Conservation (phyloP, 2,113 vertebrate genomes). For the Brachypodius melanocephalos region DNA sequence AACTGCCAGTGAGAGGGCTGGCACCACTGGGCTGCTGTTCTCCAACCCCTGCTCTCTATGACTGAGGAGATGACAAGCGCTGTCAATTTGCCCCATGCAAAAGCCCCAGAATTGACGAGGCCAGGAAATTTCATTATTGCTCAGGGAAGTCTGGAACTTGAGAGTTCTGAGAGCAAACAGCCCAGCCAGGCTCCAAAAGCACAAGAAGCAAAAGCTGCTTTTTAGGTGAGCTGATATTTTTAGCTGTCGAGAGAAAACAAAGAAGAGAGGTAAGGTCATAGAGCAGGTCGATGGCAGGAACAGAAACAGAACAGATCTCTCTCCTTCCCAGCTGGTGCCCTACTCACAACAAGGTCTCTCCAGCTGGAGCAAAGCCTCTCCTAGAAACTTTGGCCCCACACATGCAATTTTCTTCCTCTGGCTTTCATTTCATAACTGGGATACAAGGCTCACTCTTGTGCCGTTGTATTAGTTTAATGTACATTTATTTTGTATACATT, state of each 20-base stretch:
- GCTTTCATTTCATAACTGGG: background rate
- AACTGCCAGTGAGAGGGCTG: background rate
- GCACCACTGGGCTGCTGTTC: background rate
- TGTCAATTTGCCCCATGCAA: background rate
- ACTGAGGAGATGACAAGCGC: background rate
- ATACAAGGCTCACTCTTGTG: background rate
- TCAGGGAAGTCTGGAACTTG: background rate
- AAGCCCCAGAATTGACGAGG: background rate
- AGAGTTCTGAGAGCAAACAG: background rate
- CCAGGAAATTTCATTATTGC: background rate
- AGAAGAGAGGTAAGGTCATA: background rate
- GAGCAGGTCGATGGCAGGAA: conserved; percentile 18
- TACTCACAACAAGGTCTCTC: conserved; percentile 1
- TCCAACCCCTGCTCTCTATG: background rate
- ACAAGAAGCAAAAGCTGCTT: background rate
- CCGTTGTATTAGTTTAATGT: background rate
- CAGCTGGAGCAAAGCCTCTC: conserved; percentile 1
- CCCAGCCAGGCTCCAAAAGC: background rate
- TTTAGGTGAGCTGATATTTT: conserved; percentile 36
- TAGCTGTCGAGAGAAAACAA: background rate
- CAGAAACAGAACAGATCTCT: conserved; percentile 6
- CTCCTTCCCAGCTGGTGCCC: conserved; percentile 13
- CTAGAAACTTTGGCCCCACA: background rate
- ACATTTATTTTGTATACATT: conserved; percentile 50
- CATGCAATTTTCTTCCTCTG: background rate